Conservation (phyloP, 2,113 vertebrate species). For the Mus musculus region DNA sequence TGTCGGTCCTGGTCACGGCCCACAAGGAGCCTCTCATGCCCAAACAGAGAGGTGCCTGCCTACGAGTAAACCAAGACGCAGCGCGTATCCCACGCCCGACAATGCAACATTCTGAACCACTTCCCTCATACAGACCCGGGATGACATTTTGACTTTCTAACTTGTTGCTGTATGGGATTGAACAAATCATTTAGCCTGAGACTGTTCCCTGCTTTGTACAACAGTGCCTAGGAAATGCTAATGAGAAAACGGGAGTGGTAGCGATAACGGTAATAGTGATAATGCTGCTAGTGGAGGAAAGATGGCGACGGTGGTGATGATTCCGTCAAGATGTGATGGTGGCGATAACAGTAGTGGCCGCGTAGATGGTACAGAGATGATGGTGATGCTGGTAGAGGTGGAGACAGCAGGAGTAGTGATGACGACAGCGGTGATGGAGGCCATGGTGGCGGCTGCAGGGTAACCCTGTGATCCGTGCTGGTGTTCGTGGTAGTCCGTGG, state of each 20-base stretch:
- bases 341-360: not conserved
- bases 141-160: not conserved
- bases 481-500: not conserved
- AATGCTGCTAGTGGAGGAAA: too few relatives aligned
- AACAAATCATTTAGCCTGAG: not conserved
- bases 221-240: not conserved
- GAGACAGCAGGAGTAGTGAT: too few relatives aligned
- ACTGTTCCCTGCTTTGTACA: not conserved
- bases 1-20: not conserved
- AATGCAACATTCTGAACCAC: accelerated
- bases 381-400: not conserved
- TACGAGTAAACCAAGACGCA: not conserved
- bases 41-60: not conserved
- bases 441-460: accelerated
- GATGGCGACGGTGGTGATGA: not conserved
- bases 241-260: not conserved
- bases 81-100: accelerated
- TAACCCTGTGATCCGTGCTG: not conserved
- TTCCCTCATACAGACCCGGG: not conserved
- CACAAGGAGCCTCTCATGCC: not conserved
- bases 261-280: not conserved
- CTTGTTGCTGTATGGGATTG: not conserved
- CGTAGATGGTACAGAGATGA: too few relatives aligned
- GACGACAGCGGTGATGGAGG: not conserved
- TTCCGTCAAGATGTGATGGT: not conserved